Percentiles rank a stretch among this genome's conserved stretches.
Conservation (phyloP, 2,888 invertebrate species). For the Zootermopsis nevadensis region DNA sequence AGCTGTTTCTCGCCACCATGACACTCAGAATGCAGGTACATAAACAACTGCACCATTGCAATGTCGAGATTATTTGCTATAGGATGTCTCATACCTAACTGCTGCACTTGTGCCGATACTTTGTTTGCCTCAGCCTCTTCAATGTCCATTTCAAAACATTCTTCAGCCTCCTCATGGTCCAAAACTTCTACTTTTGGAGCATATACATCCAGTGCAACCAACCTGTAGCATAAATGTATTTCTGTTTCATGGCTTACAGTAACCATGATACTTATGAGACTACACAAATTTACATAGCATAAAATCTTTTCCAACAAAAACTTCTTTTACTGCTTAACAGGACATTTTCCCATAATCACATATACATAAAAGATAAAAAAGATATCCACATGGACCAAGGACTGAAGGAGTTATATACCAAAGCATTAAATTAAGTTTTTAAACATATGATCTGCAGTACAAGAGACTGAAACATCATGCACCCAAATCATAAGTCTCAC, state of each 20-base stretch:
- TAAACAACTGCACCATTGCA: constrained; percentile 79
- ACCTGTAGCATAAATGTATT: constrained; percentile 63
- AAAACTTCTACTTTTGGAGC: constrained; percentile 69
- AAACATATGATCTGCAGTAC: too few species aligned
- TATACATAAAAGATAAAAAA: too few species aligned
- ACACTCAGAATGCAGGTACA: constrained; percentile 74
- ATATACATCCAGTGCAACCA: constrained; percentile 81
- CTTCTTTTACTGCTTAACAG: too few species aligned
- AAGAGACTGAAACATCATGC: too few species aligned
- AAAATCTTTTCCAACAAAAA: constrained; percentile 43
- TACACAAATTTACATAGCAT: constrained; percentile 52
- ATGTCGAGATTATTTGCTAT: constrained; percentile 78
- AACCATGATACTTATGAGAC: constrained; percentile 8
- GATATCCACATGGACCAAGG: too few species aligned
- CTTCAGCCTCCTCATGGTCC: constrained; percentile 64
- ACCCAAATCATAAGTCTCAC: too few species aligned
- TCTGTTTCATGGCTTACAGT: constrained; percentile 29
- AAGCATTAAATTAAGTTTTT: too few species aligned
- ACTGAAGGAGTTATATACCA: too few species aligned
- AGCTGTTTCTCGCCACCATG: constrained; percentile 63
- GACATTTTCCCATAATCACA: too few species aligned
- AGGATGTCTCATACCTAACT: constrained; percentile 65
- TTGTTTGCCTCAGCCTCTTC: constrained; percentile 56
- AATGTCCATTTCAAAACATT: constrained; percentile 68
- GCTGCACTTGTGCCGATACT: background rate